Conservation (phyloP, 2,113 vertebrate genomes). For the Probosciger aterrimus region DNA sequence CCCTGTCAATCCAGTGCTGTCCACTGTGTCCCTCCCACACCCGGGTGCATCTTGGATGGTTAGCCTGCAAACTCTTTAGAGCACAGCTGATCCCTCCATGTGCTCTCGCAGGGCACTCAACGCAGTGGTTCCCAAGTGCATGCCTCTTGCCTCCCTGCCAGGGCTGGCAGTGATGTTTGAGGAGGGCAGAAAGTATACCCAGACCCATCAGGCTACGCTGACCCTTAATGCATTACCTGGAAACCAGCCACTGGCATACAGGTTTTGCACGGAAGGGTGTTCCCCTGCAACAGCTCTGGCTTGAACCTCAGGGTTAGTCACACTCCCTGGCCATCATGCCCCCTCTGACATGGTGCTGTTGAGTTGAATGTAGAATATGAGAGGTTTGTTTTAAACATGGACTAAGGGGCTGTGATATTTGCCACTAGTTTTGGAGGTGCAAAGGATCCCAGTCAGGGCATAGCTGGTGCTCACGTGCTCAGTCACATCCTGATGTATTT, state of each 20-base stretch:
- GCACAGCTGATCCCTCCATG: not conserved
- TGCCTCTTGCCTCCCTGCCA: not conserved
- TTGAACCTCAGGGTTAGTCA: not conserved
- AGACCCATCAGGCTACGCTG: not conserved
- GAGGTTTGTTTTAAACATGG: not conserved
- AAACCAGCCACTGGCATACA: not conserved
- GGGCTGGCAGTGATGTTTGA: not conserved
- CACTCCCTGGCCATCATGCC: not conserved
- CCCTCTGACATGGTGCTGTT: not conserved
- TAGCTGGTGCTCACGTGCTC: not conserved
- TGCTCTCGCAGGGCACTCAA: not conserved
- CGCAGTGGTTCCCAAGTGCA: not conserved
- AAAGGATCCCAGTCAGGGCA: not conserved
- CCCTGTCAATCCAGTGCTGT: conserved; percentile 22
- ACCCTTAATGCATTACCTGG: not conserved
- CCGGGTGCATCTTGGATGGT: not conserved
- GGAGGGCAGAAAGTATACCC: not conserved
- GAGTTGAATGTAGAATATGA: not conserved
- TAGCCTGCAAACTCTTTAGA: not conserved
- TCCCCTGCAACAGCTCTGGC: not conserved
- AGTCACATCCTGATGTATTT: not conserved
- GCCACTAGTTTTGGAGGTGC: not conserved
- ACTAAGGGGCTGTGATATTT: not conserved
- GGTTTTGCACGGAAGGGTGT: not conserved
- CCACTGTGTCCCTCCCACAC: not conserved